phyloP scores from a whole-genome alignment of 2,113 vertebrate species.

The rabbit (Oryctolagus cuniculus) region mOryCun1.1 NC_091453.1:84012501-84013000 shows the following conservation, averaged over 20 bases:
- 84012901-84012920: neutral
- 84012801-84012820: neutral
- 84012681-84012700: neutral
- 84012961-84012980: neutral
- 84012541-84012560: neutral
- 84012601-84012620: neutral
- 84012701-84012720: neutral
- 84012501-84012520: neutral
- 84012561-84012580: neutral
- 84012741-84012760: neutral
- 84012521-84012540: neutral
- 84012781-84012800: neutral
- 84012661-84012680: neutral
- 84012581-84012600: neutral
- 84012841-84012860: neutral
- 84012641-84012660: neutral
- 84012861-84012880: neutral
- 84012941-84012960: neutral
- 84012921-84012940: neutral
- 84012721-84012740: neutral
- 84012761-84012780: neutral
- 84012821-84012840: neutral
- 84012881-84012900: neutral
- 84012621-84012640: neutral
- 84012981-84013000: neutral